Conservation (phyloP, 2,888 invertebrate genomes). For the Molanna angustata region DNA sequence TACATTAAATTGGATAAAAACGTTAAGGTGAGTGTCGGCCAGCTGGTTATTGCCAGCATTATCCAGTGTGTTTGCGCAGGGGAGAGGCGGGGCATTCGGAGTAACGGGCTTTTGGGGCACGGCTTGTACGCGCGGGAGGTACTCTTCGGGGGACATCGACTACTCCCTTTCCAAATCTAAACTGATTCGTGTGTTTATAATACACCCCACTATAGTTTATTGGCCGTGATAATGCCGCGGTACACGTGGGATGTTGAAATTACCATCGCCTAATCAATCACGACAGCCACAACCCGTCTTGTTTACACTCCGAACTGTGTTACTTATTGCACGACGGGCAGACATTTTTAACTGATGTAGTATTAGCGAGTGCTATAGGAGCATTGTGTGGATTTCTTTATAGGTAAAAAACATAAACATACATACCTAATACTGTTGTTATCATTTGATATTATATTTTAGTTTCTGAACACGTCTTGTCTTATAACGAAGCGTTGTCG, state of each 20-base stretch:
- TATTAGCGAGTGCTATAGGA: too few relatives aligned
- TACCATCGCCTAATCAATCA: not conserved
- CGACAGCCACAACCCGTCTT: too few relatives aligned
- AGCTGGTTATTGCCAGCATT: slow-evolving; percentile 43
- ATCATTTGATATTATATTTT: too few relatives aligned
- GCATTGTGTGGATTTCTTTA: too few relatives aligned
- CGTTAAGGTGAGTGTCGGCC: slow-evolving; percentile 45
- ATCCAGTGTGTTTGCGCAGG: slow-evolving; percentile 47
- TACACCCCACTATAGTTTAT: slow-evolving; percentile 54
- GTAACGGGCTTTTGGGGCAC: slow-evolving; percentile 55
- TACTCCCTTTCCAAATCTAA: slow-evolving; percentile 53
- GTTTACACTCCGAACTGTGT: not conserved
- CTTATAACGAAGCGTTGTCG: too few relatives aligned
- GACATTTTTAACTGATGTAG: too few relatives aligned
- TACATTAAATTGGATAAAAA: slow-evolving; percentile 52
- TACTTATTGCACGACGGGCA: too few relatives aligned
- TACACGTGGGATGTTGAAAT: slow-evolving; percentile 25
- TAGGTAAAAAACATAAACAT: too few relatives aligned
- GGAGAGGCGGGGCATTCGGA: slow-evolving; percentile 56
- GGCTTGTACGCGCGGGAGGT: slow-evolving; percentile 43
- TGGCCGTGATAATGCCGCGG: slow-evolving; percentile 52
- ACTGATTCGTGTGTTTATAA: slow-evolving; percentile 19
- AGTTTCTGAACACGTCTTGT: too few relatives aligned
- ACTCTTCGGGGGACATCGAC: slow-evolving; percentile 46
- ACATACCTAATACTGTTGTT: too few relatives aligned